Base-by-base conservation (phyloP, 2,888 invertebrate genomes). In the Metacarcinus magister region DNA sequence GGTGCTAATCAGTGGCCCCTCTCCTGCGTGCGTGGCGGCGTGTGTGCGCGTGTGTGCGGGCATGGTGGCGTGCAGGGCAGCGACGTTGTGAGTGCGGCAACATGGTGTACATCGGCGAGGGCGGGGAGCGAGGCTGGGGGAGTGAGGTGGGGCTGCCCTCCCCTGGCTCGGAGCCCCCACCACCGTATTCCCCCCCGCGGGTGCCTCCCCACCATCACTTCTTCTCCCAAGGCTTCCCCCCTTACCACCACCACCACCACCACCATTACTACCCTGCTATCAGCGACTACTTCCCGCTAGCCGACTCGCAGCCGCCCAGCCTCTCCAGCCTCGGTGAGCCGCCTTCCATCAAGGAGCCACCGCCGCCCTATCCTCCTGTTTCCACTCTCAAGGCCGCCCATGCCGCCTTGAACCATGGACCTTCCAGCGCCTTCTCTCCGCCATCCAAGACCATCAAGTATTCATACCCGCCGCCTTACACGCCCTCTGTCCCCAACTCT, bases 361-460 rank as follows among this genome's bases (percentile, higher is more conserved):
- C 97, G 5, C 96, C 96, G 10, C 96, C 97, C 2, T 97, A 97
- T 67, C 95, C 96, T 16, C 96, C 97, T 48, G 94, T 94, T 2
- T 44, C 93, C 16, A 75, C 90, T 60, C 44, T 93, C 67, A 93
- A 87, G 48, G 32, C 91, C 92, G 32, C 94, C 94, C 95, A 93
- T 10, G 87, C 95, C 39, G 96, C 97, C 60, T 95, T 97, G 67
- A 97, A 97, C 92, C 97, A 97, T 75, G 96, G 97, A 8, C 97
- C 97, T n/a, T 97, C 97, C 4, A 97, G 97, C 48, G 97, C 97
- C 44, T 97, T 96, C 89, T 91, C 96, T 4, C 96, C 97, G 10
- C 96, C 97, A 4, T 28, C 95, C 23, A 96, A 96, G 44, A 94
- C 67, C 89, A 95, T 95, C 23, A 96, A 96, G 43, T 96, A 93